phyloP scores from a whole-genome alignment of 2,888 invertebrate genomes.

The Pantelozetes paolii region DNA sequence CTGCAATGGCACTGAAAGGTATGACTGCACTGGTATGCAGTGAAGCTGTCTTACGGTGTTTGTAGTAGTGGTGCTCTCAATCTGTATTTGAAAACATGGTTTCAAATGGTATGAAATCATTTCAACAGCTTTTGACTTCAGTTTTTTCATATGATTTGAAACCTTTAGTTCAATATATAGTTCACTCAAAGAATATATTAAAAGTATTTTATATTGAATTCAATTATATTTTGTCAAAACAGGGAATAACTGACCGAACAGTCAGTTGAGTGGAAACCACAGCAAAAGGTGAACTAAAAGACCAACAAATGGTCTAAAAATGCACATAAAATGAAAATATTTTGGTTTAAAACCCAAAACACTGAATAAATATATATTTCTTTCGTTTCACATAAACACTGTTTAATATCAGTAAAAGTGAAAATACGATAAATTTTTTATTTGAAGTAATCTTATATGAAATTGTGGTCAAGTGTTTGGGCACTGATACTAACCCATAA shows the following conservation, averaged over 20 bases:
- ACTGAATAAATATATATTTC: background rate
- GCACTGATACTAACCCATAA: background rate
- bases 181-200: constrained; percentile 28
- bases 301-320: constrained; percentile 2
- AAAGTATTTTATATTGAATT: constrained; percentile 15
- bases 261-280: constrained; percentile 28
- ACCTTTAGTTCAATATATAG: background rate
- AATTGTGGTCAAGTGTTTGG: constrained; percentile 5
- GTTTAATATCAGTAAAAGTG: background rate
- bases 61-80: too few species aligned
- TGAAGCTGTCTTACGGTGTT: constrained; percentile 30
- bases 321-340: constrained; percentile 25
- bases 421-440: constrained; percentile 5
- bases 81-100: too few species aligned
- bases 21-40: background rate
- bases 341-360: background rate
- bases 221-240: constrained; percentile 26
- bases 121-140: background rate
- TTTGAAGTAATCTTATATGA: constrained; percentile 12
- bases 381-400: background rate
- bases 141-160: too few species aligned
- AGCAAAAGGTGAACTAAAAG: constrained; percentile 5
- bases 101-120: too few species aligned
- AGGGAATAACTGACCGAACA: background rate
- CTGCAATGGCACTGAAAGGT: background rate